These are phyloP conservation scores for Osmerus mordax DNA, from an alignment of 2,113 vertebrate species.

Conservation along the genomic window DNA sequence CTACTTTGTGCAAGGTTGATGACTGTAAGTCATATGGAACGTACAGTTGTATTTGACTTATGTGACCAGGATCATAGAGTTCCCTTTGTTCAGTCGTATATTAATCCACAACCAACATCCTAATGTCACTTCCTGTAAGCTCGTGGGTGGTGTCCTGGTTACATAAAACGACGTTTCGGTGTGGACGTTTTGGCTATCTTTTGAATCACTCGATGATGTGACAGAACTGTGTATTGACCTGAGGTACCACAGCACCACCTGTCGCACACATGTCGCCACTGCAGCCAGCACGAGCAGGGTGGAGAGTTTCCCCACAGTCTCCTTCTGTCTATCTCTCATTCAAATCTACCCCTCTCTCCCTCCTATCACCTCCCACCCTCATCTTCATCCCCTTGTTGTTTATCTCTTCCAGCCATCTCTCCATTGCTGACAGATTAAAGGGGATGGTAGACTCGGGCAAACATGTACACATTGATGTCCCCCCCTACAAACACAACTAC, in stretches of 20 bases:
- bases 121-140: not conserved
- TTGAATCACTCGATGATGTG: no score
- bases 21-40: no score
- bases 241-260: constrained; percentile 66
- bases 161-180: no score
- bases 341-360: not conserved
- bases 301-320: constrained; percentile 27
- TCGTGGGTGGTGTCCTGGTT: constrained; percentile 21
- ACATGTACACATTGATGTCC: not conserved
- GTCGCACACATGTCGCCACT: constrained; percentile 6
- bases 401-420: constrained; percentile 18
- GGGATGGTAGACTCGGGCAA: constrained; percentile 25
- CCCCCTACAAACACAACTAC: not conserved
- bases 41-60: no score
- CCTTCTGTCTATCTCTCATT: constrained; percentile 20
- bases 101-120: no score
- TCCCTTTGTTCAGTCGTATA: no score
- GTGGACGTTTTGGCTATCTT: no score
- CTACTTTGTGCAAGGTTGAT: no score
- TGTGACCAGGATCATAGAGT: no score
- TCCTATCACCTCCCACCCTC: constrained; percentile 32
- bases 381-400: constrained; percentile 25
- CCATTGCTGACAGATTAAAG: constrained; percentile 22
- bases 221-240: not conserved
- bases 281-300: not conserved